These are phyloP conservation scores for Ochlodes sylvanus DNA, from an alignment of 2,888 invertebrate genomes.

Conservation along the genomic window DNA sequence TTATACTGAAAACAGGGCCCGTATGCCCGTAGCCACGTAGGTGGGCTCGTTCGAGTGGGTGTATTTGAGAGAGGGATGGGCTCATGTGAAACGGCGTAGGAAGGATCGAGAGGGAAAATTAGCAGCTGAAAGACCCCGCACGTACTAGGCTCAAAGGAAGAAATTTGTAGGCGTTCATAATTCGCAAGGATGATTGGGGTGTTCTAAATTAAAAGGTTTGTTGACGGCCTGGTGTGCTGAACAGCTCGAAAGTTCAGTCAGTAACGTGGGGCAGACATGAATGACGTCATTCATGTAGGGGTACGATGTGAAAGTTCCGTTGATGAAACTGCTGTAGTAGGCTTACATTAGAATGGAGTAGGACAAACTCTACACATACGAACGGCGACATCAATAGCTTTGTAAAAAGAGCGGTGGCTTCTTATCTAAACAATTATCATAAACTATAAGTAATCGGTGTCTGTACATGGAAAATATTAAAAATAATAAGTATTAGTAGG, in stretches of 20 bases:
- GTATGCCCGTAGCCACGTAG: conserved; percentile 53
- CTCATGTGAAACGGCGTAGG: conserved; percentile 39
- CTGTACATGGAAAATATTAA: too few species aligned
- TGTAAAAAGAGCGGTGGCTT: background rate
- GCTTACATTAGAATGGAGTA: conserved; percentile 22
- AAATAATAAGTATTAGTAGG: too few species aligned
- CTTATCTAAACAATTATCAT: background rate
- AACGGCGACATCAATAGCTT: background rate
- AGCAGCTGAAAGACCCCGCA: conserved; percentile 56
- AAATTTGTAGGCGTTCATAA: conserved; percentile 75
- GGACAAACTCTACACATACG: background rate
- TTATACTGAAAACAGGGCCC: conserved; percentile 73
- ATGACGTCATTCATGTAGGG: conserved; percentile 28
- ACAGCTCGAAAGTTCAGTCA: background rate
- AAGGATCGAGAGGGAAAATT: conserved; percentile 49
- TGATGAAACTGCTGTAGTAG: conserved; percentile 13
- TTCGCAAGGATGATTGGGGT: conserved; percentile 70
- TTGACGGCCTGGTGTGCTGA: conserved; percentile 26
- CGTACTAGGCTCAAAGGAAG: conserved; percentile 67
- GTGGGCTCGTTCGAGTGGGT: conserved; percentile 68
- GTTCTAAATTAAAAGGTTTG: conserved; percentile 64
- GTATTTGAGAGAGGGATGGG: conserved; percentile 60
- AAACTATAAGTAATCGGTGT: too few species aligned
- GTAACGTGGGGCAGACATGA: conserved; percentile 4
- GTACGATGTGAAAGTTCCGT: too few species aligned